phyloP scores from a whole-genome alignment of 53 echinoderm and acorn worm genomes.

The Hippasteria phrygiana region DNA sequence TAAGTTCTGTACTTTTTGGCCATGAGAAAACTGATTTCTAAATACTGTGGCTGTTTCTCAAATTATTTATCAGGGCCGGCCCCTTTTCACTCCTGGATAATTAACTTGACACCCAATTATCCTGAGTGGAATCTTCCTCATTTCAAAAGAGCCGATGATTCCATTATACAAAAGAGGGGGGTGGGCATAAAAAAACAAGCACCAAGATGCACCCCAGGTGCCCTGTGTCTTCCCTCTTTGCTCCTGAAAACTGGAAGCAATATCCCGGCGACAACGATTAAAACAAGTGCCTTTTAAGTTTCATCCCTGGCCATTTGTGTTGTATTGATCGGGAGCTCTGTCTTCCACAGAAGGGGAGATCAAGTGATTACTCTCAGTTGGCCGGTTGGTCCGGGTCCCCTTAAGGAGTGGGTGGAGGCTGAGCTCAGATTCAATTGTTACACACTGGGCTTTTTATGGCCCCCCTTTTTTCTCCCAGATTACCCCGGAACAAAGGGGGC shows the following conservation, averaged over 20 bases:
- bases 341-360: too few relatives aligned
- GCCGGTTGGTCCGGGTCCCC: too few relatives aligned
- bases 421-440: constrained; percentile 7
- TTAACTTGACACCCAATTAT: constrained; percentile 42
- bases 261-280: too few relatives aligned
- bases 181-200: not conserved
- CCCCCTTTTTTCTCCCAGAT: constrained; percentile 53
- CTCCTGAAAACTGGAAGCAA: too few relatives aligned
- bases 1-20: not conserved
- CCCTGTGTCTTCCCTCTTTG: not conserved
- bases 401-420: not conserved
- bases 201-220: not conserved
- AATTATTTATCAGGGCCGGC: not conserved
- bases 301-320: not conserved
- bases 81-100: constrained; percentile 36
- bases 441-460: too few relatives aligned
- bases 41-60: not conserved
- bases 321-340: not conserved
- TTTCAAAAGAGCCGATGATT: constrained; percentile 5
- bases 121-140: not conserved
- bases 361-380: too few relatives aligned
- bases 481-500: constrained; percentile 41
- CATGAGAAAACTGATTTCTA: not conserved
- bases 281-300: not conserved
- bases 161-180: constrained; percentile 3